Evolutionary conservation across 2,888 invertebrate species (phyloP).

Genomic region (Osmoderma eremita): DNA sequence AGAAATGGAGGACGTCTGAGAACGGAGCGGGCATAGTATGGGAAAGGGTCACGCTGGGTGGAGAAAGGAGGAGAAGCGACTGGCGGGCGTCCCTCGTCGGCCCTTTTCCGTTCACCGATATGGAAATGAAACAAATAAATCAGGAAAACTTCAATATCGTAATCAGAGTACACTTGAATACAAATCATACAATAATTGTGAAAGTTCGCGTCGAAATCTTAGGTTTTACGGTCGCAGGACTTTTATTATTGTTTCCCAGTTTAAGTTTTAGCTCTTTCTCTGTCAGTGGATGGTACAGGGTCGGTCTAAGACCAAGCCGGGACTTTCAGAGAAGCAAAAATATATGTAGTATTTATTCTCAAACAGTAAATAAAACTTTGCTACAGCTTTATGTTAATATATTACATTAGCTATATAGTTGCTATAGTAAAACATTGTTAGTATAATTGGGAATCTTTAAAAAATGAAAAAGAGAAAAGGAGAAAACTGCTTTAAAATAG

Average conservation of each 20-base stretch:
- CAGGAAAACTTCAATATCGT: slow-evolving; percentile 54
- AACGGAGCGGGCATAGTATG: slow-evolving; percentile 9
- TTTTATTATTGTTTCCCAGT: slow-evolving; percentile 53
- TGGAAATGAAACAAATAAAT: slow-evolving; percentile 54
- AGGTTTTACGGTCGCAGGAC: slow-evolving; percentile 49
- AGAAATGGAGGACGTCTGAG: slow-evolving; percentile 20
- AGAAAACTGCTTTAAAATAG: too few relatives aligned
- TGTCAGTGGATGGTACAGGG: not conserved
- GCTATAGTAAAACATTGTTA: too few relatives aligned
- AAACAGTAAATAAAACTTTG: too few relatives aligned
- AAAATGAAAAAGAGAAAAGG: too few relatives aligned
- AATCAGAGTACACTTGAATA: slow-evolving; percentile 55
- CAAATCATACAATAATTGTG: slow-evolving; percentile 59
- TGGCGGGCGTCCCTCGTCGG: not conserved
- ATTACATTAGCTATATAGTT: too few relatives aligned
- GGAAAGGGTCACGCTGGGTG: too few relatives aligned
- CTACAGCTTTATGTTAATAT: too few relatives aligned
- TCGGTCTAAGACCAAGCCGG: not conserved
- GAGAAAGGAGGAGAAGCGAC: not conserved
- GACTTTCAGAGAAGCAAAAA: too few relatives aligned
- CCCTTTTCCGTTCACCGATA: slow-evolving; percentile 25
- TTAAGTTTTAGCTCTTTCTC: slow-evolving; percentile 34
- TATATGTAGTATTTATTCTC: too few relatives aligned
- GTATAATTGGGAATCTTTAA: too few relatives aligned
- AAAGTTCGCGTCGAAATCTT: slow-evolving; percentile 52